A percentile compares a stretch with the other conserved stretches of the same genome.
phyloP scores from a whole-genome alignment of 2,113 vertebrate genomes.

The Ageneiosus marmoratus region DNA sequence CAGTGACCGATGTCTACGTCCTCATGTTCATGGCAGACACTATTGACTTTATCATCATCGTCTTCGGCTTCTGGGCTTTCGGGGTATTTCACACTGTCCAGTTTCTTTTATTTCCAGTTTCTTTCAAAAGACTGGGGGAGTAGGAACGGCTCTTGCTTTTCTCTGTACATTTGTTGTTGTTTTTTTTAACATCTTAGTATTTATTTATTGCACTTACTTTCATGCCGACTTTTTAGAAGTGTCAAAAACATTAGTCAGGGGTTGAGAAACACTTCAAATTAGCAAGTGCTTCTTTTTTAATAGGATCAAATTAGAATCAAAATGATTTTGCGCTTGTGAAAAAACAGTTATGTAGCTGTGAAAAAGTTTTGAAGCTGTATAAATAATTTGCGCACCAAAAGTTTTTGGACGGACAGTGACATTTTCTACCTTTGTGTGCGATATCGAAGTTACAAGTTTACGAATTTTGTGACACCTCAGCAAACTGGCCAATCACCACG shows the following conservation, averaged over 20 bases:
- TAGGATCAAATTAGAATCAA: no score
- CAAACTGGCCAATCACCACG: no score
- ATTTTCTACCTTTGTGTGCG: no score
- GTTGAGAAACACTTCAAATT: not conserved
- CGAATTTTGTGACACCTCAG: no score
- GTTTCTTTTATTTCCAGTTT: not conserved
- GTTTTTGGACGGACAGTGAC: no score
- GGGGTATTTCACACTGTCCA: slow-evolving; percentile 79
- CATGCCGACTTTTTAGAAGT: not conserved
- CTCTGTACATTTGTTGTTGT: not conserved
- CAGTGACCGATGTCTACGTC: slow-evolving; percentile 96
- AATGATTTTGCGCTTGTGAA: no score
- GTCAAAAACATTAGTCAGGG: not conserved
- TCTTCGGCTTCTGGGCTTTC: slow-evolving; percentile 97
- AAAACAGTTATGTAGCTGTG: no score
- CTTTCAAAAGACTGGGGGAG: no score
- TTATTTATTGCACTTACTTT: not conserved
- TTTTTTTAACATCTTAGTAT: not conserved
- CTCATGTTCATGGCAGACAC: slow-evolving; percentile 98
- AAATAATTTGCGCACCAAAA: no score
- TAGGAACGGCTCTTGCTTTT: not conserved
- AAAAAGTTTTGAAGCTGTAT: no score
- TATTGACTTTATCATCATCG: slow-evolving; percentile 96
- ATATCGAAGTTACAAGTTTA: no score
- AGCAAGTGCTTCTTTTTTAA: not conserved